These are phyloP conservation scores for Athrips mouffetella DNA, from an alignment of 2,888 invertebrate species.

Conservation along the genomic window DNA sequence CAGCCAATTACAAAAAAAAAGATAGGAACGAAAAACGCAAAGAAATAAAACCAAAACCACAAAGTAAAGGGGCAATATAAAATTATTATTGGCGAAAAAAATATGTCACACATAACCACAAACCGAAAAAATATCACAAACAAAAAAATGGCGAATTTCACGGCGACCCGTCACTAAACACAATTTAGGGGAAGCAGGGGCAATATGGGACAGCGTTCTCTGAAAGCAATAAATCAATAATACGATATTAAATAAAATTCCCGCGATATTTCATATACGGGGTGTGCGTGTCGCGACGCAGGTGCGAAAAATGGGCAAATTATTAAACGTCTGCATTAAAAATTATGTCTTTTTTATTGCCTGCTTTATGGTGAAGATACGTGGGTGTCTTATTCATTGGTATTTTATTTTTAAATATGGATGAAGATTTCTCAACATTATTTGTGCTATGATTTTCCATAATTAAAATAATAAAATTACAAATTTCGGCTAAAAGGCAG, in stretches of 20 bases:
- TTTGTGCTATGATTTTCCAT: too few relatives aligned
- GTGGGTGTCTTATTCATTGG: too few relatives aligned
- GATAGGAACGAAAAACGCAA: too few relatives aligned
- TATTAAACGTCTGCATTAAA: constrained; percentile 6
- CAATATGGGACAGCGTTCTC: constrained; percentile 39
- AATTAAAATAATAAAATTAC: too few relatives aligned
- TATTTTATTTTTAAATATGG: too few relatives aligned
- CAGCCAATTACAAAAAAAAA: too few relatives aligned
- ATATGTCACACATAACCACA: not conserved
- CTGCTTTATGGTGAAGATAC: too few relatives aligned
- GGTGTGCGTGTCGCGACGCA: constrained; percentile 18
- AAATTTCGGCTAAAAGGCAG: too few relatives aligned
- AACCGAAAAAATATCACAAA: constrained; percentile 35
- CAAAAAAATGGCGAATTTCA: constrained; percentile 44
- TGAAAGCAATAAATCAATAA: constrained; percentile 66
- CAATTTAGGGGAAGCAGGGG: constrained; percentile 35
- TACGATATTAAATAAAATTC: constrained; percentile 71
- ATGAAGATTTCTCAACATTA: too few relatives aligned
- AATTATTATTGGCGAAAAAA: not conserved
- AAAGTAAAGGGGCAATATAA: too few relatives aligned
- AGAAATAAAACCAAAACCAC: too few relatives aligned
- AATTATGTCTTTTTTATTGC: constrained; percentile 1
- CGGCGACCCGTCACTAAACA: constrained; percentile 49
- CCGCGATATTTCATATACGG: constrained; percentile 55
- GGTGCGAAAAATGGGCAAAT: constrained; percentile 6